Evolutionary conservation across 2,113 vertebrate species (phyloP).

Genomic region (Atrichornis clamosus): DNA sequence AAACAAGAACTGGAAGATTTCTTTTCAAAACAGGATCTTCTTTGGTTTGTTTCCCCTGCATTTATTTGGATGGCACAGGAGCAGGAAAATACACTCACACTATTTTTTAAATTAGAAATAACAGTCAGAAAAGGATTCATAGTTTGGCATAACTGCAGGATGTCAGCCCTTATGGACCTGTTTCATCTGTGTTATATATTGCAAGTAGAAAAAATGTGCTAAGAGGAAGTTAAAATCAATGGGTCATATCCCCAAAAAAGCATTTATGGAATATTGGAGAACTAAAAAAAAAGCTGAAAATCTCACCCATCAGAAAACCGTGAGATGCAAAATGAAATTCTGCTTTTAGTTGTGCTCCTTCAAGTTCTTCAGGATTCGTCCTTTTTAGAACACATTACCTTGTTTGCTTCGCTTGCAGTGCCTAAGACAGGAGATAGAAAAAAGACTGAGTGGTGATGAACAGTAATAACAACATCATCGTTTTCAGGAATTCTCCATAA

Average conservation of each 20-base stretch:
- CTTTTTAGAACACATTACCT: neutral
- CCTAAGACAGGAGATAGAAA: neutral
- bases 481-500: neutral
- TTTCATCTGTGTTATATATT: neutral
- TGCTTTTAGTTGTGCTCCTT: neutral
- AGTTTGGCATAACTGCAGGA: neutral
- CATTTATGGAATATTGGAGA: neutral
- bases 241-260: neutral
- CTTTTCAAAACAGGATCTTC: neutral
- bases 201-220: neutral
- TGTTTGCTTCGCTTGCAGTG: neutral
- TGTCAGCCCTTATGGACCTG: neutral
- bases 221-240: neutral
- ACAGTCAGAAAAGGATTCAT: neutral
- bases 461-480: no score
- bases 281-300: neutral
- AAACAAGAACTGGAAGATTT: neutral
- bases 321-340: neutral
- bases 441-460: no score
- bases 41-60: neutral
- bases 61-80: neutral
- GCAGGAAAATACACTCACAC: neutral
- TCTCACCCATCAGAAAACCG: neutral
- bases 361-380: neutral
- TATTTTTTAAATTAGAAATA: neutral